Conservation (phyloP, 2,888 invertebrate genomes). For the Hipparchia semele region DNA sequence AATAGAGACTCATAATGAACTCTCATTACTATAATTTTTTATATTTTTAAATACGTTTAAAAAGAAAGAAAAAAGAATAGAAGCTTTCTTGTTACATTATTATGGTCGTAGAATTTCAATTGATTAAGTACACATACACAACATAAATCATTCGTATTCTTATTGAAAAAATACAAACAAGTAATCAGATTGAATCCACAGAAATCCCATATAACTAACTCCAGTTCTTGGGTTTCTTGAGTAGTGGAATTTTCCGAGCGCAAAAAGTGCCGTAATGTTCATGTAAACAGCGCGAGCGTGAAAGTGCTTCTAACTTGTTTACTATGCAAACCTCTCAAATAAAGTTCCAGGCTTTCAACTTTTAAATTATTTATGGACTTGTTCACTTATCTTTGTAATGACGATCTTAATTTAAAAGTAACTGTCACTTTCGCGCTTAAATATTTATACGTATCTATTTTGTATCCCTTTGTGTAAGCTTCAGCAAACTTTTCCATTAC, state of each 20-base stretch:
- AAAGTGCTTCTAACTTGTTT: slow-evolving; percentile 40
- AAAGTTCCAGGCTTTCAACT: slow-evolving; percentile 35
- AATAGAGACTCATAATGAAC: too few species aligned
- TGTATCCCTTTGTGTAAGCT: neutral
- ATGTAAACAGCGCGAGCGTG: slow-evolving; percentile 37
- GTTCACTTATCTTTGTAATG: slow-evolving; percentile 20
- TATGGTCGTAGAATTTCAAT: too few species aligned
- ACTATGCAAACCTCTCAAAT: slow-evolving; percentile 37
- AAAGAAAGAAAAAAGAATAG: too few species aligned
- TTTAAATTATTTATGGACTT: slow-evolving; percentile 25
- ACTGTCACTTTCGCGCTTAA: slow-evolving; percentile 11
- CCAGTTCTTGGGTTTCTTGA: slow-evolving; percentile 28
- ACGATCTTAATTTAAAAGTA: slow-evolving; percentile 19
- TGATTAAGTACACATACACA: too few species aligned
- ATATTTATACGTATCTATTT: slow-evolving; percentile 8
- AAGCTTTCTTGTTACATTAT: too few species aligned
- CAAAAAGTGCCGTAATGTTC: slow-evolving; percentile 32
- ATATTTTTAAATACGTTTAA: too few species aligned
- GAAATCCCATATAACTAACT: slow-evolving; percentile 31
- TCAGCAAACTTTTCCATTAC: neutral
- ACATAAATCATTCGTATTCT: too few species aligned
- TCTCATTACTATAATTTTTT: too few species aligned
- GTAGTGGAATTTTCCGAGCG: slow-evolving; percentile 31
- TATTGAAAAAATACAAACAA: too few species aligned
- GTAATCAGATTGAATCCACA: slow-evolving; percentile 17